Evolutionary conservation across 2,888 invertebrate species (phyloP).

Genomic region (Kryphioiulus occultus): DNA sequence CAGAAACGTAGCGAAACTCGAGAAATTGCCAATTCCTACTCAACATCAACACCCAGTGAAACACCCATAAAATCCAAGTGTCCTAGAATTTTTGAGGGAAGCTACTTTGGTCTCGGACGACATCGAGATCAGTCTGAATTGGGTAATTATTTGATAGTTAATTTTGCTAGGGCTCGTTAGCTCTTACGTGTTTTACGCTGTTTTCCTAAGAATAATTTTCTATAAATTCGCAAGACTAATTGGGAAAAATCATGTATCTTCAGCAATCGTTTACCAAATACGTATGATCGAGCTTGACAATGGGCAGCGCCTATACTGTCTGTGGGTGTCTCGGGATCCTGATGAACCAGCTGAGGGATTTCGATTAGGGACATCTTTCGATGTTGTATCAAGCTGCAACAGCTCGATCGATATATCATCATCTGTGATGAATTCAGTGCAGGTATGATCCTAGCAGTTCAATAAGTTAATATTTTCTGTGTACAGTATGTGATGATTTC

Average conservation of each 20-base stretch:
- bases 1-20: background rate
- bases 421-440: background rate
- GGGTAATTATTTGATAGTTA: conserved; percentile 54
- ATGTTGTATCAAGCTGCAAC: conserved; percentile 63
- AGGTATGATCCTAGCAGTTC: background rate
- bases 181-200: too few species aligned
- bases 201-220: too few species aligned
- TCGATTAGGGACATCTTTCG: conserved; percentile 19
- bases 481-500: background rate
- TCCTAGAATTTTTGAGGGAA: conserved; percentile 60
- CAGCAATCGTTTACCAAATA: conserved; percentile 60
- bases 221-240: too few species aligned
- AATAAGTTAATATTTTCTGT: background rate
- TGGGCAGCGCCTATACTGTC: conserved; percentile 69
- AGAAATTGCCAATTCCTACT: background rate
- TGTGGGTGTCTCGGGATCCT: conserved; percentile 70
- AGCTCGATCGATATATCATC: conserved; percentile 58
- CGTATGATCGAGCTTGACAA: conserved; percentile 61
- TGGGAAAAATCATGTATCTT: conserved; percentile 39
- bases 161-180: background rate
- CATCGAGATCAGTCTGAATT: conserved; percentile 62
- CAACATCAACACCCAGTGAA: conserved; percentile 49
- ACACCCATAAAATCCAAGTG: conserved; percentile 29
- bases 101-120: conserved; percentile 61
- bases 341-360: conserved; percentile 61